Conservation (phyloP, 2,888 invertebrate species). For the Ophraella communa region DNA sequence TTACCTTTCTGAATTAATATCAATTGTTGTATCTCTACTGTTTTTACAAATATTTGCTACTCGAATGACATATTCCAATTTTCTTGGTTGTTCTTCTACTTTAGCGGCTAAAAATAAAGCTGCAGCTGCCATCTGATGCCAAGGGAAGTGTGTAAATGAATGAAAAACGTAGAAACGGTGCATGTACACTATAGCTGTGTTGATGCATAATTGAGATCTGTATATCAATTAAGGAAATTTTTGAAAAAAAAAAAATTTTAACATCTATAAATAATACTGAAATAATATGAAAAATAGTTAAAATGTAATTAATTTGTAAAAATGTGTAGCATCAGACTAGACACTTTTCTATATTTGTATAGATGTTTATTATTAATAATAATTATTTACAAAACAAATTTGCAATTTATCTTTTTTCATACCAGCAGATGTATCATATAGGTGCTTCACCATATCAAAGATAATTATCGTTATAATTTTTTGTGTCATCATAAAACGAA, state of each 20-base stretch:
- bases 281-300: background rate
- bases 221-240: constrained; percentile 50
- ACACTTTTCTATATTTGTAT: too few relatives aligned
- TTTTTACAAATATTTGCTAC: constrained; percentile 89
- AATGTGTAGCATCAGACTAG: background rate
- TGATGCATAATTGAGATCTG: constrained; percentile 94
- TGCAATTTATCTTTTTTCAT: too few relatives aligned
- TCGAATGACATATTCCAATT: constrained; percentile 96
- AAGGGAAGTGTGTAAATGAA: constrained; percentile 93
- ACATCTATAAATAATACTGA: background rate
- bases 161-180: constrained; percentile 99
- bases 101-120: constrained; percentile 97
- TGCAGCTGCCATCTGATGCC: constrained; percentile 92
- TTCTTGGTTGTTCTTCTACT: constrained; percentile 97
- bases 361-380: too few relatives aligned
- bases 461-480: too few relatives aligned
- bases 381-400: too few relatives aligned
- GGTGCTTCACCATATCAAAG: too few relatives aligned
- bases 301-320: too few relatives aligned
- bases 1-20: constrained; percentile 78
- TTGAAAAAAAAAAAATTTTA: background rate
- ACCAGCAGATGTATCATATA: too few relatives aligned
- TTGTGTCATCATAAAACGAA: too few relatives aligned
- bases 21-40: constrained; percentile 69
- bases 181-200: constrained; percentile 99